Conservation (phyloP, 2,888 invertebrate species). For the Eudemis profundana region DNA sequence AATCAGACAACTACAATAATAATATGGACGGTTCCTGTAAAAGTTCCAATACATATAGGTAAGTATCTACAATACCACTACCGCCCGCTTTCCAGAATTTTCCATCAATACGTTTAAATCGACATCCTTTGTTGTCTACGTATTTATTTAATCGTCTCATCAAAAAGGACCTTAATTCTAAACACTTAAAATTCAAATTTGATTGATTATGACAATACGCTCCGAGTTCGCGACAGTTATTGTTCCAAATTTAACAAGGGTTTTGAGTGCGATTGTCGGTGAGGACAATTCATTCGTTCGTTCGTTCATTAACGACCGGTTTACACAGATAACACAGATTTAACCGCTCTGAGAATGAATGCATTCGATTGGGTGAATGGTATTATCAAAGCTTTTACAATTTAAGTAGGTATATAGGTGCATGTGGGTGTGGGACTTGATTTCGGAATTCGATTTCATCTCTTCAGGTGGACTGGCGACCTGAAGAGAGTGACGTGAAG, state of each 20-base stretch:
- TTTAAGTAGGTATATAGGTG: background rate
- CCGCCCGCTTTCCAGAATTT: slow-evolving; percentile 20
- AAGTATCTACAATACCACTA: background rate
- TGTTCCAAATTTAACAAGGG: slow-evolving; percentile 41
- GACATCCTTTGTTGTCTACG: background rate
- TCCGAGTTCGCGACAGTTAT: background rate
- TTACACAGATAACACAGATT: slow-evolving; percentile 32
- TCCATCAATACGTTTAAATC: slow-evolving; percentile 15
- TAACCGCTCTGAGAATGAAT: slow-evolving; percentile 23
- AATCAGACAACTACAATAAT: too few species aligned
- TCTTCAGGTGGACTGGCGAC: too few species aligned
- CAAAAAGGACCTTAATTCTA: background rate
- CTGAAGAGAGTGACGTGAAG: too few species aligned
- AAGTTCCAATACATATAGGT: slow-evolving; percentile 46
- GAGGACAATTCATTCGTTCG: slow-evolving; percentile 40
- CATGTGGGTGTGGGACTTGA: too few species aligned
- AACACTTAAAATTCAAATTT: background rate
- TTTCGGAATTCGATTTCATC: too few species aligned
- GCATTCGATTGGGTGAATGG: slow-evolving; percentile 14
- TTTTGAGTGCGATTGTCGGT: slow-evolving; percentile 42
- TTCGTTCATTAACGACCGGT: slow-evolving; percentile 27
- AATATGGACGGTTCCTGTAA: slow-evolving; percentile 24
- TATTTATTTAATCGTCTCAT: background rate
- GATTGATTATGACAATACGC: background rate
- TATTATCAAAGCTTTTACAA: background rate